Evolutionary conservation across 2,888 invertebrate genomes (phyloP), one percentile per base, ranked within the genome.

Genomic region (Bedellia somnulentella): DNA sequence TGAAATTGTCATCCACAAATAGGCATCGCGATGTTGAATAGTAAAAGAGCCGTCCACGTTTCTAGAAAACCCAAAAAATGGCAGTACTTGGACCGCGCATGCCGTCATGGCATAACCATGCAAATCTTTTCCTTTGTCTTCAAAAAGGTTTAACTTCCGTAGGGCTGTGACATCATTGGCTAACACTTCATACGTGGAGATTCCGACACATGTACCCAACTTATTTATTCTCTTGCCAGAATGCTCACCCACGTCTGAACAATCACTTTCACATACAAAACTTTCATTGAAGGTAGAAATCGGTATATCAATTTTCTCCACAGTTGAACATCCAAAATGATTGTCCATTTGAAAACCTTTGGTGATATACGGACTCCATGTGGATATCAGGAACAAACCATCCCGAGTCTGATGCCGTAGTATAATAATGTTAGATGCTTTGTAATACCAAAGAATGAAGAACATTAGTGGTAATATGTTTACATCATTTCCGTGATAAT

Each of bases 141-240:
- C 46, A 37, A 70, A 67, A 25, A 63, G 34, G 32, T 44, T 38
- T 0, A 53, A 24, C 2, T 35, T 26, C 14, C 48, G 27, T 2
- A 31, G 24, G 6, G 42, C 33, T 2, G 33, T 30, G 2, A 49
- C 38, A 11, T 37, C 37, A 24, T 57, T 58, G 3, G 30, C 16
- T 25, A n/a, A 18, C 5, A 63, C 32, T 24, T 12, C 11, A 17
- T 42, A 29, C 5, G 51, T 57, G 15, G 51, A 43, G 33, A 50
- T 49, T 11, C 66, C 62, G 6, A 71, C 41, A 24, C 70, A 71
- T 13, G 63, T 64, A 3, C 68, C 70, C 3, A 67, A 45, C 35
- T 57, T 43, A 9, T 47, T 43, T 5, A 39, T 38, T 24, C 66
- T 47, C 2, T 54, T 35, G 34, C 50, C 51, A 2, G 67, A 57